Evolutionary conservation across 2,797 vertebrate species (phyloP).

Genomic region (Sebastes paucispinis): DNA sequence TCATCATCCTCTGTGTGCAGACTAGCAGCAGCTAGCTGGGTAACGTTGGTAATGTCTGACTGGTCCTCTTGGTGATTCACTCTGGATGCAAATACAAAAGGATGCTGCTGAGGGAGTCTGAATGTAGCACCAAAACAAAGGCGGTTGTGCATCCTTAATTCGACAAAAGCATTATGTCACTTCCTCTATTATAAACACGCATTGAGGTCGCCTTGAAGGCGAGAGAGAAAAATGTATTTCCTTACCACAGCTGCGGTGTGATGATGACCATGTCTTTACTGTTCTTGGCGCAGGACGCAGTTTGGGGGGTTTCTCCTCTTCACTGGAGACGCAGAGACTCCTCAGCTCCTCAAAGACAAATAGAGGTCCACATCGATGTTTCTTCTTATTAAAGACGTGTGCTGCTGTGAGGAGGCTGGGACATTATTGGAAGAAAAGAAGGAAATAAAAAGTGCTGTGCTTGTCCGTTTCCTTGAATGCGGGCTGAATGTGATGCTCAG

Average conservation of each 20-base stretch:
- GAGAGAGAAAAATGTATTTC: conserved; percentile 18
- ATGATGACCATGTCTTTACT: conserved; percentile 75
- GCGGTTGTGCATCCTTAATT: background rate
- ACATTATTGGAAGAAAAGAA: conserved; percentile 51
- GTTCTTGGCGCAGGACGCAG: conserved; percentile 85
- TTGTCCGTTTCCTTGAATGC: conserved; percentile 81
- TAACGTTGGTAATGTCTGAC: conserved; percentile 56
- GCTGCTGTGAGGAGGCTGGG: background rate
- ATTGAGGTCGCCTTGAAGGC: background rate
- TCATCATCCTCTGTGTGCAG: background rate
- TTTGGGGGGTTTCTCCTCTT: conserved; percentile 66
- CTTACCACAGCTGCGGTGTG: conserved; percentile 79
- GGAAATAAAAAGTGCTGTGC: conserved; percentile 72
- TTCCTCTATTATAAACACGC: background rate
- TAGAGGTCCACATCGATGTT: conserved; percentile 13
- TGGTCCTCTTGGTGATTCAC: conserved; percentile 69
- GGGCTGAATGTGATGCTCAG: conserved; percentile 79
- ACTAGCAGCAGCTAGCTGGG: conserved; percentile 49
- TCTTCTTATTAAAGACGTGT: background rate
- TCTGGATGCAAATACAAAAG: conserved; percentile 69
- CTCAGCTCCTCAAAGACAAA: conserved; percentile 41
- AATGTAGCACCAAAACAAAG: background rate
- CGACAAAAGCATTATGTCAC: background rate
- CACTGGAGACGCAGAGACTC: conserved; percentile 37
- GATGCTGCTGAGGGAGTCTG: conserved; percentile 32